Evolutionary conservation across 2,888 invertebrate species (phyloP), one percentile per base, ranked within the genome.

Genomic region (Nowickia ferox): DNA sequence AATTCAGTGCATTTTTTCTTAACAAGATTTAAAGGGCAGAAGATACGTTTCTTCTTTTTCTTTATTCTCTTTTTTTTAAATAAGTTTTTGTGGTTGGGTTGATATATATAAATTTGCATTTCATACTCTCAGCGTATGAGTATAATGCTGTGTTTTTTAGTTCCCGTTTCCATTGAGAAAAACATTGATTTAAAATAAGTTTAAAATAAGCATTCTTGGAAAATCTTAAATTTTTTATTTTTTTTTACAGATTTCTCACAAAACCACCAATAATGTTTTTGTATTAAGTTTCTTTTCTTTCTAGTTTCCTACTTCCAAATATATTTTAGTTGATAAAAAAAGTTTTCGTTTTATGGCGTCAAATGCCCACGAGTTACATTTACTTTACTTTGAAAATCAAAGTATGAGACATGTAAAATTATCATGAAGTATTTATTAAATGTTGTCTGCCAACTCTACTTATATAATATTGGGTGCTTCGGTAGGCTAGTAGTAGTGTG

Each of bases 81-180:
- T 2, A 77, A 46, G 11, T 66, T 65, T 55, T 63, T 44, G 65
- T 13, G 55, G 76, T 38, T 57, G 55, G 44, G 57, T n/a, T n/a
- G 57, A 5, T 19, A 38, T 17, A 55, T 57, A 66, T 46, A 57
- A 57, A 46, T 76, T 76, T 57, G 19, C 38, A 65, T 55, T 65
- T 6, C 9, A 53, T 40, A 17, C 1, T 40, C 4, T 38, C 9
- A 19, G 5, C 13, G n/a, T n/a, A n/a, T n/a, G n/a, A n/a, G 10
- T 15, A 13, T 51, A 53, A 65, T 46, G n/a, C 38, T 69, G 19
- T 5, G 4, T 13, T 6, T 59, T 42, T 69, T 42, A 71, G 46
- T 55, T 63, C 71, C 15, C 63, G 8, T 46, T 63, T 63, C 8
- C 19, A n/a, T 0, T 9, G 22, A 22, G 40, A 59, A 57, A 48